Percentiles rank a stretch among this genome's conserved stretches.
These are phyloP conservation scores for Zelostemma sp. DNA, from an alignment of 1,140 invertebrate genomes.

Conservation along the genomic window DNA sequence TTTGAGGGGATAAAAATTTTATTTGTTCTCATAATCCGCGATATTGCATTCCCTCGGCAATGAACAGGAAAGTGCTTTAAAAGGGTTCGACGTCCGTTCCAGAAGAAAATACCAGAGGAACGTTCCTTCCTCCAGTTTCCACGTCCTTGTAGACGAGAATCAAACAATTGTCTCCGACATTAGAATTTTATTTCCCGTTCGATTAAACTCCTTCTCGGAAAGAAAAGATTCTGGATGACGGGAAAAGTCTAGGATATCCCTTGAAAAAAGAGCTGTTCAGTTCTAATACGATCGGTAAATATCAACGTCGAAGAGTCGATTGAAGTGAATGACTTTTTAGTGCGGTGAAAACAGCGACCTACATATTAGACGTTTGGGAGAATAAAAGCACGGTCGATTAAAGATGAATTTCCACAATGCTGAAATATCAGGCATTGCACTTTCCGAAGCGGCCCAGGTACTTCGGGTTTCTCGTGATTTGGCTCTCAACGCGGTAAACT, in stretches of 20 bases:
- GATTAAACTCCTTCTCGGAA: constrained; percentile 17
- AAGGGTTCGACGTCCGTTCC: neutral
- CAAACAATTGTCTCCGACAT: constrained; percentile 11
- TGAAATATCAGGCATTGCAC: neutral
- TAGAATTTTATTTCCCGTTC: constrained; percentile 23
- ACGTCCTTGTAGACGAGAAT: constrained; percentile 6
- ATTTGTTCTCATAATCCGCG: too few relatives aligned
- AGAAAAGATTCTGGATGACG: neutral
- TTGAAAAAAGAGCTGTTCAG: too few relatives aligned
- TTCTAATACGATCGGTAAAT: too few relatives aligned
- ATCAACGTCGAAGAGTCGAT: too few relatives aligned
- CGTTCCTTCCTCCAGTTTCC: constrained; percentile 20
- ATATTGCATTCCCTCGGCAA: too few relatives aligned
- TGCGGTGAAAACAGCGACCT: constrained; percentile 9
- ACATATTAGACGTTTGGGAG: constrained; percentile 33
- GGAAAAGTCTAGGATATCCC: neutral
- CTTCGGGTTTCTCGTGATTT: constrained; percentile 29
- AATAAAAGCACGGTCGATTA: constrained; percentile 28
- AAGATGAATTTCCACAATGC: constrained; percentile 28
- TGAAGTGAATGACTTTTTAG: too few relatives aligned
- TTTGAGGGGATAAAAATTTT: too few relatives aligned
- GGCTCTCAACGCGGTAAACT: constrained; percentile 33
- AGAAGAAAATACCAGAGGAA: too few relatives aligned
- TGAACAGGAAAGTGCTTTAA: too few relatives aligned
- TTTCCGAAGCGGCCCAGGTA: constrained; percentile 29